Base-by-base conservation (phyloP, 2,888 invertebrate species). In the Scaptomyza polygonia region DNA sequence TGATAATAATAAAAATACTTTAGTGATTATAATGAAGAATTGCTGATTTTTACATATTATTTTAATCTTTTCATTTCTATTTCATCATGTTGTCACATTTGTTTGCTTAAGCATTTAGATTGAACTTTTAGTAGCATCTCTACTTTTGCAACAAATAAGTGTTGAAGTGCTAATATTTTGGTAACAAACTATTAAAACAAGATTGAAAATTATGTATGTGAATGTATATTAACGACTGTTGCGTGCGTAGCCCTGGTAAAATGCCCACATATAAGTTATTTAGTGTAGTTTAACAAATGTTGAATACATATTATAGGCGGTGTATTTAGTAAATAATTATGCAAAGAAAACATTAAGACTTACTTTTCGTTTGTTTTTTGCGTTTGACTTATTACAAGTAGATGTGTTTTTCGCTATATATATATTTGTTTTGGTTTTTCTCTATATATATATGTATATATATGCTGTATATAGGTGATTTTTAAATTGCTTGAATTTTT, bases 331-430 rank as follows among this genome's bases (percentile, higher is more conserved):
- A 58, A 83, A 72, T 72, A 65, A 64, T 62, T 62, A 71, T 84
- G 73, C 69, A 67, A 77, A 69, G 65, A 68, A 72, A 72, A 88
- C 77, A 80, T 86, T 86, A 58, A 83, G 70, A 85, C 85, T 85
- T 85, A 85, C 85, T 86, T 89, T 86, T 86, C 66, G 68, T 71
- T 86, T 77, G 71, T 68, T 74, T 86, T 86, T 88, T 86, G 72
- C 72, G 84, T 77, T 80, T 77, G 72, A 75, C 65, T 81, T 81
- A 72, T 73, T 39, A 72, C 73, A 77, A 72, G 65, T 75, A 70
- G 56, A 52, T 67, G 70, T 16, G 16, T 16, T 39, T 39, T 72
- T 61, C 61, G 82, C n/a, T 34, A 72, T 71, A 55, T 43, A 47
- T 58, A 64, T 54, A 29, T 29, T 59, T 44, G 49, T 32, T 59